A percentile compares a stretch with the other conserved stretches of the same genome.
Conservation (phyloP, 2,113 vertebrate species). For the Polypterus bichir region DNA sequence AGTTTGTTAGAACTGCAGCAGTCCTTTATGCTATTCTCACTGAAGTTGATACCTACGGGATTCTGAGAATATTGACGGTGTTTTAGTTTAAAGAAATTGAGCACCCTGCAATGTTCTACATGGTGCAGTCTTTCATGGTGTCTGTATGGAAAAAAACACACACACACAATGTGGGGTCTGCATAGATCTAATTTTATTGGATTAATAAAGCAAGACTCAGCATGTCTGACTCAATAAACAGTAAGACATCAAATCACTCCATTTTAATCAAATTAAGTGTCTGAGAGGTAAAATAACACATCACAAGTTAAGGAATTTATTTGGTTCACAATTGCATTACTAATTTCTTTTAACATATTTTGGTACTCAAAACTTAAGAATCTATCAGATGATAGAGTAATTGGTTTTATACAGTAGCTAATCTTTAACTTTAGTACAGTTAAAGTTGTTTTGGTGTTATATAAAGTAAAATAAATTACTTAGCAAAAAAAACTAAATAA, state of each 20-base stretch:
- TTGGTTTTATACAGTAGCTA: too few relatives aligned
- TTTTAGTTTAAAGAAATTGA: not conserved
- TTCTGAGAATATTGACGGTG: not conserved
- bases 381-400: too few relatives aligned
- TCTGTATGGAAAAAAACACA: not conserved
- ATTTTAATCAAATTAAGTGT: constrained; percentile 27
- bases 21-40: not conserved
- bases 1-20: not conserved
- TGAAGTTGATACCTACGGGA: constrained; percentile 2
- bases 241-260: constrained; percentile 23
- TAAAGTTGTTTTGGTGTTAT: too few relatives aligned
- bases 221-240: constrained; percentile 17
- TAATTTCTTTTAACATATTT: too few relatives aligned
- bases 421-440: too few relatives aligned
- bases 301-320: not conserved
- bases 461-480: too few relatives aligned
- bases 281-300: constrained; percentile 14
- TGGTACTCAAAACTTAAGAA: too few relatives aligned
- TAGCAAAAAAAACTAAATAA: too few relatives aligned
- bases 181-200: constrained; percentile 30
- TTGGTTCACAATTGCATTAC: too few relatives aligned
- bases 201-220: constrained; percentile 28
- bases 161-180: constrained; percentile 3
- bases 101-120: not conserved
- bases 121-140: not conserved